Percentiles rank a stretch among this genome's conserved stretches.
These are phyloP conservation scores for Gobio gobio DNA, from an alignment of 2,113 vertebrate genomes.

Conservation along the genomic window DNA sequence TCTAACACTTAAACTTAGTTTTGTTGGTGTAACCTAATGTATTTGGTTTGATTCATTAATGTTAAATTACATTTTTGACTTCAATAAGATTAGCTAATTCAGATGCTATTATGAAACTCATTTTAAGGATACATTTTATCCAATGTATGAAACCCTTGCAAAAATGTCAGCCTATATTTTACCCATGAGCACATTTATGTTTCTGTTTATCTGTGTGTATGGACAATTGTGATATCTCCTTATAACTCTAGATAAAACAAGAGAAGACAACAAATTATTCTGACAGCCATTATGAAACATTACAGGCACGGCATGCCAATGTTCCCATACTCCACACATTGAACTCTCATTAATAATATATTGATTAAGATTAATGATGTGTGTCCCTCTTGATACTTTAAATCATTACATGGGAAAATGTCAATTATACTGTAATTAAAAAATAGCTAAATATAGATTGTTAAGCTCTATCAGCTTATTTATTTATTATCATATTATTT, in stretches of 20 bases:
- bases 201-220: not conserved
- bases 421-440: constrained; percentile 20
- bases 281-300: constrained; percentile 8
- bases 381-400: constrained; percentile 27
- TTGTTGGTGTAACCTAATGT: too few species aligned
- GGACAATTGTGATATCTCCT: not conserved
- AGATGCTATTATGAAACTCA: too few species aligned
- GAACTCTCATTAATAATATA: constrained; percentile 44
- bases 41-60: too few species aligned
- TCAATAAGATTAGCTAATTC: too few species aligned
- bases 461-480: not conserved
- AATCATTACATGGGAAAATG: constrained; percentile 35
- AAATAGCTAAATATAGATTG: not conserved
- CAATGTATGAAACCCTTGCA: not conserved
- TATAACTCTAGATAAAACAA: constrained; percentile 15
- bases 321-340: constrained; percentile 1
- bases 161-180: not conserved
- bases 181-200: not conserved
- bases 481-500: not conserved
- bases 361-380: constrained; percentile 49
- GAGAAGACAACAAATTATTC: constrained; percentile 33
- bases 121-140: not conserved
- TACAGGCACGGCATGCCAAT: constrained; percentile 2
- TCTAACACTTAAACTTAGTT: too few species aligned
- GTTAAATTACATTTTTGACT: too few species aligned